Base-by-base conservation (phyloP, 2,113 vertebrate species). In the Climacteris rufus region DNA sequence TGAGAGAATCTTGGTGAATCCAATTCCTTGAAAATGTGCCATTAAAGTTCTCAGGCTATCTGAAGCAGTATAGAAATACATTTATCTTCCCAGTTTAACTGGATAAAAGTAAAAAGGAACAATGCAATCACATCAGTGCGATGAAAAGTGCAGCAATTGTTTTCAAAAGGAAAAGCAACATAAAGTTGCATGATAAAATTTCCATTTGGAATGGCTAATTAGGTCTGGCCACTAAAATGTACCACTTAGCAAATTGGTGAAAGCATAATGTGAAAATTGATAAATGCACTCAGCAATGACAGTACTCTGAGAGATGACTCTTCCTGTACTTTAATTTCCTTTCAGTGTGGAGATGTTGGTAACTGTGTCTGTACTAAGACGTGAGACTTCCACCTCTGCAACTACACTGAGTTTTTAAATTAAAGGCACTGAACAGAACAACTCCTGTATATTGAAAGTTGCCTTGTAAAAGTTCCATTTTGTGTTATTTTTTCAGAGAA, bases 1-100 rank as follows among this genome's bases (percentile, higher is more conserved):
- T 99, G 95, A 96, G 95, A 42, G 59, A 53, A 72, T 44, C 66
- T 82, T 57, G 45, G 13, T 79, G 68, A 87, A 94, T 47, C 33
- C 19, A 57, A 0, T 87, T 90, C 52, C 35, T 85, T 86, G 49
- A 40, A 83, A 24, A n/a, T 44, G 24, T 71, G 35, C 50, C 89
- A 0, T 27, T 74, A 9, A 59, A 71, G 59, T 66, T 88, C 9
- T 76, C 7, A 6, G 44, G 11, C 47, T 76, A 35, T 87, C 61
- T 87, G 66, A 78, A 88, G 56, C 40, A 33, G 9, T 61, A 22
- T 45, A 65, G 72, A 92, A 91, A 50, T 77, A 54, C 9, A 37
- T 84, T 79, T 74, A 4, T 77, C 47, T 65, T 87, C 31, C 20
- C 44, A 56, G 27, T 75, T 92, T 30, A 82, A 23, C 13, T 20